Conservation (phyloP, 1,140 invertebrate genomes). For the Galleria mellonella region DNA sequence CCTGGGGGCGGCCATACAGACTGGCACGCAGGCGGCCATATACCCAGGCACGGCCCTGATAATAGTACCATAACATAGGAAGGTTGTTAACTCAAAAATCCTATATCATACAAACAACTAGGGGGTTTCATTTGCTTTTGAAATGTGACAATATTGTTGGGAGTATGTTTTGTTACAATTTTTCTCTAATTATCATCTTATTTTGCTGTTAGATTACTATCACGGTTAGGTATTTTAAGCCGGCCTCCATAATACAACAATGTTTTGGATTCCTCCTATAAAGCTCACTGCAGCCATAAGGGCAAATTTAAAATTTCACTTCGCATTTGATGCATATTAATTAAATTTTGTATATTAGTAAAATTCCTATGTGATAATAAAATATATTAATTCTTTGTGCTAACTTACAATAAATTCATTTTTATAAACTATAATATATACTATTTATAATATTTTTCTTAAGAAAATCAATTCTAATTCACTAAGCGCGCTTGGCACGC, state of each 20-base stretch:
- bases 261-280: constrained; percentile 20
- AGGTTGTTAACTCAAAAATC: no score
- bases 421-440: constrained; percentile 59
- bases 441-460: constrained; percentile 47
- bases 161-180: no score
- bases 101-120: no score
- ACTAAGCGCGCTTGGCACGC: constrained; percentile 57
- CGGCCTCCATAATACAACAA: constrained; percentile 5
- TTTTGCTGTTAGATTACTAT: no score
- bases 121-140: no score
- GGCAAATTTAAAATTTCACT: constrained; percentile 41
- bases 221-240: neutral
- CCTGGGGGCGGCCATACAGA: no score
- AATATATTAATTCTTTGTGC: constrained; percentile 75
- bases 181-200: no score
- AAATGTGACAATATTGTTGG: no score
- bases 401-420: constrained; percentile 73
- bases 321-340: constrained; percentile 57
- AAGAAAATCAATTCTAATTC: constrained; percentile 50
- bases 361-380: constrained; percentile 70
- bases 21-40: no score
- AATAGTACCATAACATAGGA: no score
- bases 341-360: constrained; percentile 67
- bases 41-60: no score
- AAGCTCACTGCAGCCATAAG: constrained; percentile 47